Base-by-base conservation (phyloP, 2,888 invertebrate species). In the Barypeithes pellucidus region DNA sequence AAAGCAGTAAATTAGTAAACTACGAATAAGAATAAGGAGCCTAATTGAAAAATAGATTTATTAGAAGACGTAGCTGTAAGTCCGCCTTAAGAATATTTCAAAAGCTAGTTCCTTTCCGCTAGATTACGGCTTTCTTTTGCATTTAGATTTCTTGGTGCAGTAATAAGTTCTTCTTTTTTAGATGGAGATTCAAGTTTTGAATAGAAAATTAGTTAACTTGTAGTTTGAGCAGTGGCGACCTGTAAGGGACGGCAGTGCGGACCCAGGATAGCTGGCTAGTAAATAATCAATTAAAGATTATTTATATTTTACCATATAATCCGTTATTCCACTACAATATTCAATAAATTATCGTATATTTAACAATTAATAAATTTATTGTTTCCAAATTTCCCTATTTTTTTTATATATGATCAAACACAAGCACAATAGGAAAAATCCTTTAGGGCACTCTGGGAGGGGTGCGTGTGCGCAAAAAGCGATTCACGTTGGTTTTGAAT, bases 41-140 rank as follows among this genome's bases (percentile, higher is more conserved):
- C 65, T 52, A 65, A 65, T 65, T 65, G 52, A 52, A 65, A 65
- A 65, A 65, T 65, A 24, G 52, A 65, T 65, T 65, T 65, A 65
- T 65, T 65, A 50, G 24, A 47, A 24, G 52, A 20, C 29, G 20
- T 36, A 36, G 47, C 33, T 50, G n/a, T n/a, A n/a, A n/a, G n/a
- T n/a, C 16, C 36, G 36, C 29, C n/a, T 33, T 50, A 18, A 18
- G 29, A 65, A 22, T 39, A 39, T 65, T 52, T 47, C 52, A 39
- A 63, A 52, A 41, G 52, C 65, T 4, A 50, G n/a, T 52, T 65
- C 36, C 63, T 52, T 65, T 65, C 16, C 50, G 65, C 65, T 41
- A 36, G 45, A 63, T 63, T 50, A 47, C 22, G 39, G 14, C n/a
- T 39, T 52, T 65, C 52, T 39, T 16, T 33, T 39, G 36, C 52